Evolutionary conservation across 1,140 invertebrate genomes (phyloP).

Genomic region (Dryas iulia): DNA sequence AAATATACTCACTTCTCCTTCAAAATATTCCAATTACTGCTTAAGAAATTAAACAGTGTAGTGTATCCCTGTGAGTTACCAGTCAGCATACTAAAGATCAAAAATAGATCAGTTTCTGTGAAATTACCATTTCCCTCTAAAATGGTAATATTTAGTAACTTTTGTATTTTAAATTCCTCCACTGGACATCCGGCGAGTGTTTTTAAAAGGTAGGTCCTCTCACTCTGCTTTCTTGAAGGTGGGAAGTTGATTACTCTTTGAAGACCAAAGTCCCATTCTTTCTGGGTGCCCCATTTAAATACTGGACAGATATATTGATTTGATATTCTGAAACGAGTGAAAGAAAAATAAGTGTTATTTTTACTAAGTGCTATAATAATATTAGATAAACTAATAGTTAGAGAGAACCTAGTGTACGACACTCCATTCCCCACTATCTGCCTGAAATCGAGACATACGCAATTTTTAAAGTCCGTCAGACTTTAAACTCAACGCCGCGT

Average conservation of each 20-base stretch:
- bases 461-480: no score
- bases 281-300: slow-evolving; percentile 87
- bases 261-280: slow-evolving; percentile 90
- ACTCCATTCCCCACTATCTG: no score
- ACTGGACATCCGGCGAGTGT: slow-evolving; percentile 87
- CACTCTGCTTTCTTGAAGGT: slow-evolving; percentile 83
- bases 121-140: slow-evolving; percentile 85
- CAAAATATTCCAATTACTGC: slow-evolving; percentile 83
- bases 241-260: slow-evolving; percentile 88
- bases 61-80: slow-evolving; percentile 84
- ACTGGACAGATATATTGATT: slow-evolving; percentile 88
- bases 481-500: no score
- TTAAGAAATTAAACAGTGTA: slow-evolving; percentile 85
- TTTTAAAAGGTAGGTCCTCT: slow-evolving; percentile 87
- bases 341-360: no score
- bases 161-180: slow-evolving; percentile 84
- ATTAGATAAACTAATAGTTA: no score
- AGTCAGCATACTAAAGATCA: slow-evolving; percentile 87
- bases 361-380: no score
- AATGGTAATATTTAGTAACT: slow-evolving; percentile 84
- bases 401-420: no score
- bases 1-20: slow-evolving; percentile 79
- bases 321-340: slow-evolving; percentile 79
- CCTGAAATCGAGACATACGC: no score
- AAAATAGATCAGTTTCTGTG: slow-evolving; percentile 85